Evolutionary conservation across 2,888 invertebrate species (phyloP).

Genomic region (Noctuana brunneofusca): DNA sequence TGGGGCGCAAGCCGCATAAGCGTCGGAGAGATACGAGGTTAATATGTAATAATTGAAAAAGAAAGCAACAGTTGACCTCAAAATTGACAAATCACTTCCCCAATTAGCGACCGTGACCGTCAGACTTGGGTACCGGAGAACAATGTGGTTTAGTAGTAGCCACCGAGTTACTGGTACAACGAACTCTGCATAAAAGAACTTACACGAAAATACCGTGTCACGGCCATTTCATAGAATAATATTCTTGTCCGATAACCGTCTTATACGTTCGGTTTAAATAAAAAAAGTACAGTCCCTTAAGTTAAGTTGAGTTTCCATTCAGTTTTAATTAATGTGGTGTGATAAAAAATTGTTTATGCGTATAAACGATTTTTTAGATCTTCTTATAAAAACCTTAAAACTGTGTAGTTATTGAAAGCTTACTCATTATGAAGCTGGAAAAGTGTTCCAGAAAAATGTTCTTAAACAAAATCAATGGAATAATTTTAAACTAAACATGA

Average conservation of each 20-base stretch:
- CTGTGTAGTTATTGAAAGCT: too few species aligned
- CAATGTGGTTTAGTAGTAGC: conserved; percentile 43
- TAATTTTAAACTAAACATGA: too few species aligned
- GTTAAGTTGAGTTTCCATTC: too few species aligned
- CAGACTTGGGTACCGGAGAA: conserved; percentile 45
- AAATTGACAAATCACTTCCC: conserved; percentile 62
- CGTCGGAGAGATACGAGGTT: not conserved
- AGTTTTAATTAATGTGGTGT: too few species aligned
- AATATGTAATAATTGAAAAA: conserved; percentile 35
- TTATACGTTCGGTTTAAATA: not conserved
- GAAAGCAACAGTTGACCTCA: conserved; percentile 41
- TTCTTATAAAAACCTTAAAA: too few species aligned
- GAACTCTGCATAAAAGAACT: conserved; percentile 37
- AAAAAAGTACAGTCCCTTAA: not conserved
- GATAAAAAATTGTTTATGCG: too few species aligned
- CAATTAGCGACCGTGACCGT: conserved; percentile 59
- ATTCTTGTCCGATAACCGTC: conserved; percentile 15
- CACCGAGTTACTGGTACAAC: conserved; percentile 42
- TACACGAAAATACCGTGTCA: conserved; percentile 39
- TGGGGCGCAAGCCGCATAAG: not conserved
- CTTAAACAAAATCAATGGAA: too few species aligned
- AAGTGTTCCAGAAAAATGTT: too few species aligned
- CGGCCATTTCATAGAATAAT: conserved; percentile 37
- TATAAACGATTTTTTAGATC: too few species aligned
- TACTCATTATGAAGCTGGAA: too few species aligned